Percentiles rank a stretch among this genome's conserved stretches.
Evolutionary conservation across 2,888 invertebrate genomes (phyloP).

Genomic region (Deroplatys truncata): DNA sequence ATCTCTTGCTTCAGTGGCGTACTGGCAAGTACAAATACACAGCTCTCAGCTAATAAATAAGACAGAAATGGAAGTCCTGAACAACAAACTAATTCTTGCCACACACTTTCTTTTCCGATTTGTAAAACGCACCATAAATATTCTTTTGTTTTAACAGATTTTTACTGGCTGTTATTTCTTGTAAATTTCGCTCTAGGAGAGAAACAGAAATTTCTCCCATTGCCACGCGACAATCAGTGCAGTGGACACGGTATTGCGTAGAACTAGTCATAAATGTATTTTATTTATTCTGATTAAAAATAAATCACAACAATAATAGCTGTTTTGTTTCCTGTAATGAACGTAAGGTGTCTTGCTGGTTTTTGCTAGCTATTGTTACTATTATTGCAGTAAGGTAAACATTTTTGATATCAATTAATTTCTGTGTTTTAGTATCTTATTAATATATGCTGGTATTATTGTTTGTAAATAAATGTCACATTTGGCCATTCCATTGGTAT

Average conservation of each 20-base stretch:
- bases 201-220: conserved; percentile 30
- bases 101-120: not conserved
- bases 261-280: conserved; percentile 25
- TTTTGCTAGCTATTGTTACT: not conserved
- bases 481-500: conserved; percentile 4
- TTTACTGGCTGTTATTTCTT: not conserved
- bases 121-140: not conserved
- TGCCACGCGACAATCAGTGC: conserved; percentile 39
- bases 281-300: not conserved
- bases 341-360: not conserved
- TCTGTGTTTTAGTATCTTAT: conserved; percentile 3
- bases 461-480: conserved; percentile 14
- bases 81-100: not conserved
- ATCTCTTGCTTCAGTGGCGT: too few relatives aligned
- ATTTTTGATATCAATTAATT: not conserved
- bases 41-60: not conserved
- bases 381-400: not conserved
- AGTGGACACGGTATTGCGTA: conserved; percentile 32
- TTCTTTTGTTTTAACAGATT: not conserved
- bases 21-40: too few relatives aligned
- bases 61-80: not conserved
- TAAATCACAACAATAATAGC: not conserved
- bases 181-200: not conserved
- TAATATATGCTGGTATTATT: not conserved
- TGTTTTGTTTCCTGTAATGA: conserved; percentile 2